Evolutionary conservation across 1,140 invertebrate genomes (phyloP).

Genomic region (Chionoecetes opilio): DNA sequence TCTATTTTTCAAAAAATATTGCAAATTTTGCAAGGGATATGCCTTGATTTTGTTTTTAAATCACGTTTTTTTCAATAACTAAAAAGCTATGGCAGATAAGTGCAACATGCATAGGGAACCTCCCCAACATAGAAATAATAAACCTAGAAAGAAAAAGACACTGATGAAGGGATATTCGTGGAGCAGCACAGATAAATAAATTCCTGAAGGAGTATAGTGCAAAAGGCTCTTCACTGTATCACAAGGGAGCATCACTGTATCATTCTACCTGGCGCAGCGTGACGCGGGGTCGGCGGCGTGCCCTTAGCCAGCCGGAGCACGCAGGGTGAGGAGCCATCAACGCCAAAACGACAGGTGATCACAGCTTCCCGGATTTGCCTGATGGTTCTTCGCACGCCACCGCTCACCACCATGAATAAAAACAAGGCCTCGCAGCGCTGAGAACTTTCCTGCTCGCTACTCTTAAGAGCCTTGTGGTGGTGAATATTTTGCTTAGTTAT

Average conservation of each 20-base stretch:
- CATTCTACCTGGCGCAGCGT: constrained; percentile 2
- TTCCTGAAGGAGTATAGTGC: not conserved
- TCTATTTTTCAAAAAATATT: too few relatives aligned
- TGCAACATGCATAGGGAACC: too few relatives aligned
- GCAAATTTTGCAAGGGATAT: too few relatives aligned
- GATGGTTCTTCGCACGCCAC: constrained; percentile 48
- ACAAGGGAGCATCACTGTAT: not conserved
- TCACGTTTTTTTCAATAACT: too few relatives aligned
- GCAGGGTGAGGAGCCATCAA: constrained; percentile 38
- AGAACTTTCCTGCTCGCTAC: constrained; percentile 37
- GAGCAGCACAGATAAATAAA: not conserved
- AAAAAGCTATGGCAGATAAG: too few relatives aligned
- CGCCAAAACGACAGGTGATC: constrained; percentile 28
- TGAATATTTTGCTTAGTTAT: constrained; percentile 40
- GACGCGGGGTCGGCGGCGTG: constrained; percentile 17
- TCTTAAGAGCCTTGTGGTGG: constrained; percentile 14
- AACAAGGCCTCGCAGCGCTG: constrained; percentile 50
- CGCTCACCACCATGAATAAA: constrained; percentile 44
- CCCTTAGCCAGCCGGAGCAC: constrained; percentile 43
- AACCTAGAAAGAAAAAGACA: not conserved
- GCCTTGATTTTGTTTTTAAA: too few relatives aligned
- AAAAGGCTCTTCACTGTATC: not conserved
- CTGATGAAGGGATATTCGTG: too few relatives aligned
- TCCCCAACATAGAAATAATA: constrained; percentile 39
- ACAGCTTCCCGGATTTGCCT: constrained; percentile 52